Percentiles rank a stretch among this genome's conserved stretches.
These are phyloP conservation scores for Cromileptes altivelis DNA, from an alignment of 2,113 vertebrate genomes.

Conservation along the genomic window DNA sequence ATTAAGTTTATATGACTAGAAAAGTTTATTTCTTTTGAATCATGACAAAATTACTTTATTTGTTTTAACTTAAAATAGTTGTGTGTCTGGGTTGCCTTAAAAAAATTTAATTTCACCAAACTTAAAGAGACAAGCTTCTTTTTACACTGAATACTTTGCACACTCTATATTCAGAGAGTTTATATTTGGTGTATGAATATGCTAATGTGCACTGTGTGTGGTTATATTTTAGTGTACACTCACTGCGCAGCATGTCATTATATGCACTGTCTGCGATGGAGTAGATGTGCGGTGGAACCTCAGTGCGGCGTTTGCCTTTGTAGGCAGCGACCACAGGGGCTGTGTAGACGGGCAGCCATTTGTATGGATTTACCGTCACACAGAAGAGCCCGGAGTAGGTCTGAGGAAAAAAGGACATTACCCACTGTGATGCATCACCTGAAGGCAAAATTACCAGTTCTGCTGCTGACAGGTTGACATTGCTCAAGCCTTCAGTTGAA, in stretches of 20 bases:
- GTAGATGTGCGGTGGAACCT: slow-evolving; percentile 93
- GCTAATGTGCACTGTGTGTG: not conserved
- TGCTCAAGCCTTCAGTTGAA: slow-evolving; percentile 24
- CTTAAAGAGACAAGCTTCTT: too few relatives aligned
- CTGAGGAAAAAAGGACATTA: slow-evolving; percentile 71
- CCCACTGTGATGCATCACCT: not conserved
- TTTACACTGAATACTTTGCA: too few relatives aligned
- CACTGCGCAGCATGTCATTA: slow-evolving; percentile 96
- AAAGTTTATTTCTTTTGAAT: too few relatives aligned
- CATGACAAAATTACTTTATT: too few relatives aligned
- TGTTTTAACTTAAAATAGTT: too few relatives aligned
- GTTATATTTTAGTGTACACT: slow-evolving; percentile 58
- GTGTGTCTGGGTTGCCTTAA: too few relatives aligned
- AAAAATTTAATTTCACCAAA: too few relatives aligned
- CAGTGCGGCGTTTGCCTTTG: slow-evolving; percentile 92
- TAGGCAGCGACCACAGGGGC: slow-evolving; percentile 90
- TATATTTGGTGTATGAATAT: not conserved
- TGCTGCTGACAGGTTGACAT: slow-evolving; percentile 7
- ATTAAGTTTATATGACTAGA: too few relatives aligned
- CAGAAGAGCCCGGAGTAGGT: slow-evolving; percentile 97
- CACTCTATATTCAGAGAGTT: not conserved
- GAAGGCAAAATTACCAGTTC: not conserved
- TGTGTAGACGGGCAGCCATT: slow-evolving; percentile 95
- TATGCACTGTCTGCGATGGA: slow-evolving; percentile 93
- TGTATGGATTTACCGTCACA: slow-evolving; percentile 96